A percentile compares a stretch with the other conserved stretches of the same genome.
Evolutionary conservation across 2,888 invertebrate genomes (phyloP).

Genomic region (Escarpia spicata): DNA sequence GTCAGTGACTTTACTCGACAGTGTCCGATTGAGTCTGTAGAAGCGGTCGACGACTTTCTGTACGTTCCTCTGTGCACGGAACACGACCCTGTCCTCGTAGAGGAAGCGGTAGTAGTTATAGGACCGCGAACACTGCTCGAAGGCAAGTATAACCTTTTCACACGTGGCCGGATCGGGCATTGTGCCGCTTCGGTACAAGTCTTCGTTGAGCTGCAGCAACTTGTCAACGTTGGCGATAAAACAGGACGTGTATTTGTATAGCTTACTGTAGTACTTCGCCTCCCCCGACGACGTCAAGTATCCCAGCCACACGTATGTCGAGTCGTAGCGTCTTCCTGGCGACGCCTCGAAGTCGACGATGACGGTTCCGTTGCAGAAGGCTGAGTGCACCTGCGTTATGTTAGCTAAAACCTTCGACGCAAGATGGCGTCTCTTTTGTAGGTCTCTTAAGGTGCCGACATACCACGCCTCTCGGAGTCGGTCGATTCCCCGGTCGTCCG

Average conservation of each 20-base stretch:
- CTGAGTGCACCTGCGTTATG: not conserved
- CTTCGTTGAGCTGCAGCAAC: not conserved
- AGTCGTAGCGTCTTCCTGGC: not conserved
- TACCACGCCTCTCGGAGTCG: not conserved
- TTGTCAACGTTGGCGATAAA: not conserved
- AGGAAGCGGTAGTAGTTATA: conserved; percentile 25
- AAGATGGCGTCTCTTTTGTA: not conserved
- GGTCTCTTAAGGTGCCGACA: not conserved
- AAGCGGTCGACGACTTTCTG: not conserved
- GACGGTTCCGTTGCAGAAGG: not conserved
- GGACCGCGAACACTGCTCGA: not conserved
- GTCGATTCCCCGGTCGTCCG: not conserved
- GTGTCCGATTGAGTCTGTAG: not conserved
- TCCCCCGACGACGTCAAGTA: not conserved
- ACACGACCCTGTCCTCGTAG: conserved; percentile 13
- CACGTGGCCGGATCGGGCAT: not conserved
- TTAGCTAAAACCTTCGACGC: not conserved
- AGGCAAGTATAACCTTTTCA: not conserved
- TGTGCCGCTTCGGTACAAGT: not conserved
- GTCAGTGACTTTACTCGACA: not conserved
- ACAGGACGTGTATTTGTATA: not conserved
- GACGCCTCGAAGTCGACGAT: not conserved
- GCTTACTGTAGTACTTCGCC: not conserved
- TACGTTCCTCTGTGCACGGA: not conserved
- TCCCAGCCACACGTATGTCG: not conserved